phyloP scores from a whole-genome alignment of 2,113 vertebrate genomes.

The Mystacornis crossleyi region DNA sequence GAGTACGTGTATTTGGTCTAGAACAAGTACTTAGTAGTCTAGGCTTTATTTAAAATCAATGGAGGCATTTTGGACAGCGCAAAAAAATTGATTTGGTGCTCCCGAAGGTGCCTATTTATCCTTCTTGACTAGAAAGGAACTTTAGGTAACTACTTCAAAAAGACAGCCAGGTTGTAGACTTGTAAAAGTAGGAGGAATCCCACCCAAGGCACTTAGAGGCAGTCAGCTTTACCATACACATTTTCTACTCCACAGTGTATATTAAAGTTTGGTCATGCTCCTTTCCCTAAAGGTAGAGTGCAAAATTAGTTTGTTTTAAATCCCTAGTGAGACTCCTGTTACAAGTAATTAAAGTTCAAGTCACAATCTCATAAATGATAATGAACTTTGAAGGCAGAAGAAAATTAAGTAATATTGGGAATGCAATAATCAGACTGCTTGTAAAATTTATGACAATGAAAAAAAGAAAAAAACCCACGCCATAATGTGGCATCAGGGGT shows the following conservation, averaged over 20 bases:
- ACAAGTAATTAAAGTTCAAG: constrained; percentile 40
- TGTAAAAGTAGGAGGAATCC: background rate
- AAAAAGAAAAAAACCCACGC: background rate
- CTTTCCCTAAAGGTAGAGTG: constrained; percentile 25
- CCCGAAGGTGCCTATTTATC: background rate
- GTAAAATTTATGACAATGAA: background rate
- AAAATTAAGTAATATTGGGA: constrained; percentile 32
- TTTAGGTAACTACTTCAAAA: background rate
- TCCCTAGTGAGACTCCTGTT: constrained; percentile 3
- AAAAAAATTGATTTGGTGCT: background rate
- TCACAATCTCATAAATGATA: constrained; percentile 44
- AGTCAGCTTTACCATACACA: background rate
- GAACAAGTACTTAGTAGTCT: background rate
- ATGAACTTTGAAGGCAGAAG: constrained; percentile 34
- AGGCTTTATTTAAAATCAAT: background rate
- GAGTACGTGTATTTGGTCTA: background rate
- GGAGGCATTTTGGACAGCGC: background rate
- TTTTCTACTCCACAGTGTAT: background rate
- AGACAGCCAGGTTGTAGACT: background rate
- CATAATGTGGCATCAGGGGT: background rate
- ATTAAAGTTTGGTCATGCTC: constrained; percentile 9
- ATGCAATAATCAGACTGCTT: constrained; percentile 1
- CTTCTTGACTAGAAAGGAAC: background rate
- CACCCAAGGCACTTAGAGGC: background rate
- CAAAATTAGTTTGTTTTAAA: constrained; percentile 48